Percentiles rank a stretch among this genome's conserved stretches.
These are phyloP conservation scores for pig (Sus scrofa) DNA, from an alignment of 2,113 vertebrate species.

Conservation along the genomic window T2T-Sscrofa CM000812.6:71826001-71826500, in stretches of 20 bases:
- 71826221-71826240: neutral
- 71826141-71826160: neutral
- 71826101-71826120: neutral
- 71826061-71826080: neutral
- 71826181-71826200: neutral
- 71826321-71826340: neutral
- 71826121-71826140: neutral
- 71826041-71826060: neutral
- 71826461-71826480: no score
- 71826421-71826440: no score
- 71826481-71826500: no score
- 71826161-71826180: neutral
- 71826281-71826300: neutral
- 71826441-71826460: no score
- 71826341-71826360: neutral
- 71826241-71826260: neutral
- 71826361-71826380: neutral
- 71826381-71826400: neutral
- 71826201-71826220: slow-evolving; percentile 21
- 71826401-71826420: no score
- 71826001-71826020: neutral
- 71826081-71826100: neutral
- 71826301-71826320: neutral
- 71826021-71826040: neutral
- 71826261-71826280: slow-evolving; percentile 11